Percentiles rank a stretch among this genome's conserved stretches.
Evolutionary conservation across 1,140 invertebrate genomes (phyloP).

Genomic region (silkworm (Bombyx mori)): ASM3026992v2 NC_085124.1:4639001-4639500

Average conservation of each 20-base stretch:
- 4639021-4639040: conserved; percentile 45
- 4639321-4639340: neutral
- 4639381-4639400: neutral
- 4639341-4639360: conserved; percentile 1
- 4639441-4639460: too few species aligned
- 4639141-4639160: too few species aligned
- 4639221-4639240: too few species aligned
- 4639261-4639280: too few species aligned
- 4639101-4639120: conserved; percentile 11
- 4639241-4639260: too few species aligned
- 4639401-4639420: neutral
- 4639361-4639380: neutral
- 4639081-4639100: conserved; percentile 24
- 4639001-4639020: conserved; percentile 44
- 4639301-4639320: too few species aligned
- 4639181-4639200: too few species aligned
- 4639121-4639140: conserved; percentile 1
- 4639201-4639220: too few species aligned
- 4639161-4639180: too few species aligned
- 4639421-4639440: neutral
- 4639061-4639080: conserved; percentile 40
- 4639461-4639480: too few species aligned
- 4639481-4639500: too few species aligned
- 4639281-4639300: too few species aligned
- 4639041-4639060: conserved; percentile 43